Evolutionary conservation across 2,797 vertebrate species (phyloP), one percentile per base, ranked within the genome.

Genomic region (Huso huso): DNA sequence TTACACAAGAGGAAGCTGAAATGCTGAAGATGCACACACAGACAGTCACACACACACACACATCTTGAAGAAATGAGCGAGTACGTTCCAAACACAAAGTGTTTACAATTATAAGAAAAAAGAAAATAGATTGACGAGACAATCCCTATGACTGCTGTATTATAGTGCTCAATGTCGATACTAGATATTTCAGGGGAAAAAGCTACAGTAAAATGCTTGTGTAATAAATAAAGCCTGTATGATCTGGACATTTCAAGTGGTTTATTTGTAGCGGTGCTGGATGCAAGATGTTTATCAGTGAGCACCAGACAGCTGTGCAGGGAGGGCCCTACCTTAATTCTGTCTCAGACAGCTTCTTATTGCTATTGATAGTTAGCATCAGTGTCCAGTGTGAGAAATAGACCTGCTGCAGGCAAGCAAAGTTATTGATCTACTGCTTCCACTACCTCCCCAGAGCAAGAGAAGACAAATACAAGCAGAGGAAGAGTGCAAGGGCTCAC

Each of bases 311-410:
- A 89, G 83, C 80, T 81, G 82, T 75, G 82, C 75, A 74, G 79
- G 81, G 82, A 71, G 84, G 81, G 82, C 84, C 70, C 76, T 76
- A 79, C 84, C 86, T 81, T 88, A 81, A 81, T 86, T 84, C 86
- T 78, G 88, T 86, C 86, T 84, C 79, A 77, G 79, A 90, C 82
- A 82, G 85, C 79, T 86, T 84, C 87, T 92, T 86, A 87, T 88
- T 88, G 90, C 92, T 88, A 84, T 89, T 86, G 88, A 92, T 86
- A 89, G 88, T 90, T 87, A 88, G 88, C 85, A 88, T 91, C 86
- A 81, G 82, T 83, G 89, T 89, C 87, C 83, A 71, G 82, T 75
- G 86, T 91, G 90, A 95, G 88, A 88, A 89, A 93, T 90, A 88
- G 89, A 84, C 77, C 48, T 69, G 84, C 89, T 87, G 76, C 79